Percentiles rank a stretch among this genome's conserved stretches.
Evolutionary conservation across 2,888 invertebrate genomes (phyloP).

Genomic region (Stenodema calcarata): DNA sequence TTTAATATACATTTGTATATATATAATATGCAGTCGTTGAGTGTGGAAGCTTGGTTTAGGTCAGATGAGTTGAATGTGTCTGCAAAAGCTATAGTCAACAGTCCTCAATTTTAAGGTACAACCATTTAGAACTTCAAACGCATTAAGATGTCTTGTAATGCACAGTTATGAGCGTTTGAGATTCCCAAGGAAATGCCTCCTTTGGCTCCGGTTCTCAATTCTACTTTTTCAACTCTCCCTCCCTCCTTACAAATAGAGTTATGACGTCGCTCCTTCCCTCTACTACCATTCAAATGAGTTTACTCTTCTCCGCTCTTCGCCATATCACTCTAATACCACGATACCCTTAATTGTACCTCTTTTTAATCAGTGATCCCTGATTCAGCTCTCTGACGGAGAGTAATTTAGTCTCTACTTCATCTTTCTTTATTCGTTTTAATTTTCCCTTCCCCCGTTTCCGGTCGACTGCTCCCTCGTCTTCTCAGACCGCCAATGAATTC

Average conservation of each 20-base stretch:
- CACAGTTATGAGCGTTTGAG: not conserved
- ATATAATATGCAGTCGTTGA: too few relatives aligned
- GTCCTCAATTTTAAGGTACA: not conserved
- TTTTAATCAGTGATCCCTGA: not conserved
- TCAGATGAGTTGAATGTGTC: not conserved
- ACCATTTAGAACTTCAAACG: not conserved
- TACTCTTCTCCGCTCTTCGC: not conserved
- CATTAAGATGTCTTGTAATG: slow-evolving; percentile 17
- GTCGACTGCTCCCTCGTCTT: not conserved
- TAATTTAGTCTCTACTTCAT: not conserved
- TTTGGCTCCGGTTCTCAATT: not conserved
- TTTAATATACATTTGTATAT: too few relatives aligned
- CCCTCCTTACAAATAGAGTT: not conserved
- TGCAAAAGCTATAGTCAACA: not conserved
- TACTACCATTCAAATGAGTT: not conserved
- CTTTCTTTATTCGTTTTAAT: not conserved
- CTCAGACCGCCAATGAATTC: not conserved
- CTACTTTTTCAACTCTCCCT: not conserved
- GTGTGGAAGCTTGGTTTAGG: too few relatives aligned
- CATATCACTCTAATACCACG: not conserved
- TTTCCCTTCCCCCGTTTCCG: not conserved
- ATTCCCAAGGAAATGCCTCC: slow-evolving; percentile 26
- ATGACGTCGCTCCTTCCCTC: not conserved
- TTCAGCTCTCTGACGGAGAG: not conserved
- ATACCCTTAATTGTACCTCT: not conserved